phyloP scores from a whole-genome alignment of 2,113 vertebrate species.

The Leucoraja erinaceus region DNA sequence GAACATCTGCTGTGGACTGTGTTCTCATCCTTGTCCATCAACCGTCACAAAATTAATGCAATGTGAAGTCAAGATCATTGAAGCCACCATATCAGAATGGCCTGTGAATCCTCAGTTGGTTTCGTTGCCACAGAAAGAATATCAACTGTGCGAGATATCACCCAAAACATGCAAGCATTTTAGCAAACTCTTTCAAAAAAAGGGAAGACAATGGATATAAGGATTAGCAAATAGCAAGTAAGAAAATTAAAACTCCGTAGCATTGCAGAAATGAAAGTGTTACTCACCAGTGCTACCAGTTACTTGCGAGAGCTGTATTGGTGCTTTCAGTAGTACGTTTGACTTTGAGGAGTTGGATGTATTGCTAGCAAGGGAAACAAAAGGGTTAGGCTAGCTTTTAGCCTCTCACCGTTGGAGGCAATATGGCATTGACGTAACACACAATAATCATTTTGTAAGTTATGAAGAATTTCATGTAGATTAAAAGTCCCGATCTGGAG shows the following conservation, averaged over 20 bases:
- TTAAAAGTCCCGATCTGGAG: too few relatives aligned
- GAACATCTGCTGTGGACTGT: background rate
- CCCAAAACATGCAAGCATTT: too few relatives aligned
- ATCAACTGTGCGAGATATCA: too few relatives aligned
- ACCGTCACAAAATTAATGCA: background rate
- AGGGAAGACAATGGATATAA: background rate
- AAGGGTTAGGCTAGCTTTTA: background rate
- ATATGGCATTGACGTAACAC: background rate
- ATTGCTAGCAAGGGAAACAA: conserved; percentile 45
- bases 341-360: conserved; percentile 49
- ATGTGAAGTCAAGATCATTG: background rate
- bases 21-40: background rate
- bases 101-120: background rate
- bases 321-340: conserved; percentile 79
- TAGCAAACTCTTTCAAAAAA: background rate
- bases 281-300: conserved; percentile 69
- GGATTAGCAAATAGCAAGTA: background rate
- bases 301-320: conserved; percentile 91
- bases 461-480: too few relatives aligned
- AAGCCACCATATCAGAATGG: background rate
- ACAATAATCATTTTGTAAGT: too few relatives aligned
- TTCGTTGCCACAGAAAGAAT: too few relatives aligned
- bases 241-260: background rate
- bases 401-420: background rate
- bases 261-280: background rate